These are phyloP conservation scores for Plutella xylostella DNA, from an alignment of 2,888 invertebrate genomes.

Conservation along the genomic window DNA sequence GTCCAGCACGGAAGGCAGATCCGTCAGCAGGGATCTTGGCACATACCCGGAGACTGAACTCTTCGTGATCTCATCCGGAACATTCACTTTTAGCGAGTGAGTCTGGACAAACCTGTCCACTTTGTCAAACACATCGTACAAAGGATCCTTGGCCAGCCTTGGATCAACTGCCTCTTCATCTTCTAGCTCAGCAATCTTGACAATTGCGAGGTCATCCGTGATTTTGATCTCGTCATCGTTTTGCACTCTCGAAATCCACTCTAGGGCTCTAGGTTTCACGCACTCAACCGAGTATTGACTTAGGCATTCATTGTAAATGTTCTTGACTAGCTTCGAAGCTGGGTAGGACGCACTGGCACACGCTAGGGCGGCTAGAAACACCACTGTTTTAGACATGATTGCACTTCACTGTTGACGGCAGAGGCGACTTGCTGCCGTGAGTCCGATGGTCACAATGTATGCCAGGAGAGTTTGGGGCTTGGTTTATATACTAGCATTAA, in stretches of 20 bases:
- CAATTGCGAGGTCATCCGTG: conserved; percentile 80
- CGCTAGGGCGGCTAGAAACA: conserved; percentile 44
- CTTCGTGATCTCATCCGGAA: conserved; percentile 73
- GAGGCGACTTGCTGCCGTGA: conserved; percentile 56
- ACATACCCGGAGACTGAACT: conserved; percentile 71
- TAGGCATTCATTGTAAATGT: conserved; percentile 76
- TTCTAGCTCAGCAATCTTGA: conserved; percentile 70
- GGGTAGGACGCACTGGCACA: conserved; percentile 54
- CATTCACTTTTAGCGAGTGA: conserved; percentile 80
- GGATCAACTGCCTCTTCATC: conserved; percentile 39
- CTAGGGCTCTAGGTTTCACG: conserved; percentile 81
- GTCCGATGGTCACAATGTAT: conserved; percentile 59
- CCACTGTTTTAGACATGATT: conserved; percentile 59
- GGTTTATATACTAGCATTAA: conserved; percentile 70
- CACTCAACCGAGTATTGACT: conserved; percentile 78
- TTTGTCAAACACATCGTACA: conserved; percentile 74
- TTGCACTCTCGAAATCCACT: conserved; percentile 77
- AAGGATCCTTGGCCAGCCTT: conserved; percentile 65
- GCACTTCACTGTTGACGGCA: conserved; percentile 40
- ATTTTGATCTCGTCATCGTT: conserved; percentile 78
- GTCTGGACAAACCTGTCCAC: conserved; percentile 81
- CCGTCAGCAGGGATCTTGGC: conserved; percentile 73
- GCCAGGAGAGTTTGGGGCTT: conserved; percentile 56
- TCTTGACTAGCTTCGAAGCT: conserved; percentile 73
- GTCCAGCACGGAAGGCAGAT: conserved; percentile 74